These are phyloP conservation scores for Heliconius aoede DNA, from an alignment of 2,888 invertebrate species.

Conservation along the genomic window DNA sequence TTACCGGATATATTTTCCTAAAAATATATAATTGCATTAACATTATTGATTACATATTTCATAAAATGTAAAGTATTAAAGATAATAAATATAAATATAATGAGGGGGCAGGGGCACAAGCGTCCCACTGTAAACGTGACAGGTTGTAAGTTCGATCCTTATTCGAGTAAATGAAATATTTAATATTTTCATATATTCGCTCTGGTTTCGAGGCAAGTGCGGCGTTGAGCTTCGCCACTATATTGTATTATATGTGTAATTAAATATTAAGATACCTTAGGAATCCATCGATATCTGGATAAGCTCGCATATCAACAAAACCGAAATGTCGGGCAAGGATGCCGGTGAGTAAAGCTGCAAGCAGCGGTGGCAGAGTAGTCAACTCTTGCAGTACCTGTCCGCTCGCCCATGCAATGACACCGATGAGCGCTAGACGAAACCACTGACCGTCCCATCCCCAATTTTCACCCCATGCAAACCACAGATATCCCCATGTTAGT, in stretches of 20 bases:
- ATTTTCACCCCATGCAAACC: constrained; percentile 64
- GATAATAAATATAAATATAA: too few relatives aligned
- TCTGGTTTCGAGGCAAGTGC: too few relatives aligned
- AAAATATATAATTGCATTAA: constrained; percentile 31
- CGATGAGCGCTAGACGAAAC: constrained; percentile 64
- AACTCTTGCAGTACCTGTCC: constrained; percentile 61
- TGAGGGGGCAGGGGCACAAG: too few relatives aligned
- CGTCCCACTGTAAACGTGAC: too few relatives aligned
- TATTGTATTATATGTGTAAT: not conserved
- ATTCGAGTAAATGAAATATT: too few relatives aligned
- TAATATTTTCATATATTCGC: too few relatives aligned
- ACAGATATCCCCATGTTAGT: constrained; percentile 67
- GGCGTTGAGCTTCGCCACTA: too few relatives aligned
- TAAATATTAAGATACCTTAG: constrained; percentile 61
- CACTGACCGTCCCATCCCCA: constrained; percentile 71
- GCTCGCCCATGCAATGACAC: constrained; percentile 64
- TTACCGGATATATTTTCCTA: constrained; percentile 75
- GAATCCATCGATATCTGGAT: constrained; percentile 66
- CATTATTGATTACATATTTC: too few relatives aligned
- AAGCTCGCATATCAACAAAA: constrained; percentile 70
- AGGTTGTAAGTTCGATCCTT: too few relatives aligned
- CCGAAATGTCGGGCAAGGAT: constrained; percentile 69
- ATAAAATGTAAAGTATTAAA: too few relatives aligned
- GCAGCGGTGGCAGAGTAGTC: constrained; percentile 68
- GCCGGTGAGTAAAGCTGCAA: constrained; percentile 71